These are phyloP conservation scores for Barnardius zonarius DNA, from an alignment of 2,113 vertebrate species.

Conservation along the genomic window DNA sequence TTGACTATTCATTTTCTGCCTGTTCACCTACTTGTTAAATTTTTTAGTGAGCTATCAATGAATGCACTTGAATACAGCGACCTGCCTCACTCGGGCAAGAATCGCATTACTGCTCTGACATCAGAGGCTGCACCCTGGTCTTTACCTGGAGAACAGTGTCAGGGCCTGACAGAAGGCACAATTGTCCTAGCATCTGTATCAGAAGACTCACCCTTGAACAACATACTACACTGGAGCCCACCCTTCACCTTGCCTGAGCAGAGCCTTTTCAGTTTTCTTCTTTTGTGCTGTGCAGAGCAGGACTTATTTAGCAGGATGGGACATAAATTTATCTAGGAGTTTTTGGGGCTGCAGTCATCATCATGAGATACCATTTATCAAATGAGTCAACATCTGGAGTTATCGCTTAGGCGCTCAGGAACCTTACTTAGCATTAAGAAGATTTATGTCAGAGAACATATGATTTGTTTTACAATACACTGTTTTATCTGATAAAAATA, in stretches of 20 bases:
- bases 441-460: slow-evolving; percentile 7
- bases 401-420: slow-evolving; percentile 21
- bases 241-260: background rate
- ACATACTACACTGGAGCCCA: background rate
- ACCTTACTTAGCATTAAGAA: background rate
- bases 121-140: background rate
- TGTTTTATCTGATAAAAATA: slow-evolving; percentile 37
- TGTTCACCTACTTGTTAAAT: background rate
- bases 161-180: background rate
- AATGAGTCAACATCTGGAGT: slow-evolving; percentile 43
- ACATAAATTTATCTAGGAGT: background rate
- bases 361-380: slow-evolving; percentile 39
- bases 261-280: background rate
- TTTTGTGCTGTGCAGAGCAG: background rate
- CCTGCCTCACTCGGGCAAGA: background rate
- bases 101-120: background rate
- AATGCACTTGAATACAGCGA: background rate
- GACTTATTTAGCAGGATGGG: background rate
- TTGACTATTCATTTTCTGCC: background rate
- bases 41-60: background rate
- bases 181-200: background rate
- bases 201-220: background rate
- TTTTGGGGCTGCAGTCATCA: slow-evolving; percentile 1
- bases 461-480: slow-evolving; percentile 11
- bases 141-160: background rate